Evolutionary conservation across 2,113 vertebrate genomes (phyloP), one percentile per base, ranked within the genome.

Genomic region (Carassius carassius): DNA sequence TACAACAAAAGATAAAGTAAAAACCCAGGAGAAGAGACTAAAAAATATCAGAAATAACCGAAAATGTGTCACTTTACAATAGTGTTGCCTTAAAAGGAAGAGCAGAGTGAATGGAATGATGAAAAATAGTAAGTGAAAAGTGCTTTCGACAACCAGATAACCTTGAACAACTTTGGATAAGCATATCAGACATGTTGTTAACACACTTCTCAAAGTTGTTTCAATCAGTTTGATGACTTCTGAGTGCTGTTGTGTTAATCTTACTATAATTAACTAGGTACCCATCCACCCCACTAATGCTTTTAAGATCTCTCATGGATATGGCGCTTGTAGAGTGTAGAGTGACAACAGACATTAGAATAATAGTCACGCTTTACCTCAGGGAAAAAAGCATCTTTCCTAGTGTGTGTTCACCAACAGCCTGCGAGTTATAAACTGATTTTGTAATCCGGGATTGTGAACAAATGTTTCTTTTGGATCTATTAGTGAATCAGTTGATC

Each of bases 171-270:
- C 37, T 23, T 23, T 14, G 13, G 7, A 79, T 17, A 8, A 23
- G 77, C 35, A 44, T 78, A 23, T 79, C 77, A 79, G 56, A 78
- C 29, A n/a, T 60, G 56, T 44, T 62, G 77, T 25, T 44, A 78
- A 60, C 54, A 72, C 51, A 73, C 35, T 44, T 63, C 58, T 25
- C 35, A 1, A 44, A 62, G 17, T 17, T 35, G 17, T 44, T 41
- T 63, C 13, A 63, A 41, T 62, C 77, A 12, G 14, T 44, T 58
- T 9, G 56, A 63, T 63, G 56, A 25, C 77, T 79, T 79, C 58
- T 79, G 77, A 79, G 77, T 79, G 56, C 77, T 79, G 51, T 58
- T 25, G 58, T 14, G 58, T 63, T 79, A 79, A 63, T 79, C 77
- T 44, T 44, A 78, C 56, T 62, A 8, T 62, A 79, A 60, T 37